Base-by-base conservation (phyloP, 2,888 invertebrate species). In the Malthinus seriepunctatus region DNA sequence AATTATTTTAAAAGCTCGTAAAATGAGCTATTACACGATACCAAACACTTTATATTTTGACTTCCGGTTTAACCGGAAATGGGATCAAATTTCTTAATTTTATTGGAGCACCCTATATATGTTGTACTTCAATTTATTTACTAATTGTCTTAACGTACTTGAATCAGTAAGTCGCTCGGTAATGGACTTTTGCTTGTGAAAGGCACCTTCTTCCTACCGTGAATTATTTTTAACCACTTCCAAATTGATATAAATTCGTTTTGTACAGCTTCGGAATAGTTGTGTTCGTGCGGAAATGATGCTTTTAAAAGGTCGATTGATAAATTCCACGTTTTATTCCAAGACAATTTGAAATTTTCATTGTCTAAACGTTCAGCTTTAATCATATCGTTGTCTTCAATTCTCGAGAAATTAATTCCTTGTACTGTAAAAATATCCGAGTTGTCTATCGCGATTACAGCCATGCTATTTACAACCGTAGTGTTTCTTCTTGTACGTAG, bases 201-300 rank as follows among this genome's bases (percentile, higher is more conserved):
- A 0, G 88, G 84, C 48, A 84, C 85, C 74, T 87, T 89, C 73
- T 86, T 83, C 45, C 84, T 78, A 39, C 83, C 84, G 75, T 97
- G 96, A 8, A 95, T 84, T 60, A 90, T 79, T 77, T 95, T 96
- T 52, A 97, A 78, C 98, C 98, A 99, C 76, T 97, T 98, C 72
- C 92, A 87, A 32, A 95, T 83, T 1, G 93, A 92, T n/a, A 97
- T 85, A 59, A 93, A 87, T 73, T 95, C 92, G 64, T 93, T 92
- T 73, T 93, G 93, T 57, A 94, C 88, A 0, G 94, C 92, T 60
- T 91, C 90, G 10, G 93, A 91, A 74, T 92, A 95, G 51, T 90
- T 86, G 72, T 95, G 95, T 70, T 91, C 88, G 78, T 94, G 90
- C 0, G 95, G 95, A 73, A 95, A 95, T 64, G 87, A 84, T 67